phyloP scores from a whole-genome alignment of 2,113 vertebrate species.

The Melanocharis versteri region DNA sequence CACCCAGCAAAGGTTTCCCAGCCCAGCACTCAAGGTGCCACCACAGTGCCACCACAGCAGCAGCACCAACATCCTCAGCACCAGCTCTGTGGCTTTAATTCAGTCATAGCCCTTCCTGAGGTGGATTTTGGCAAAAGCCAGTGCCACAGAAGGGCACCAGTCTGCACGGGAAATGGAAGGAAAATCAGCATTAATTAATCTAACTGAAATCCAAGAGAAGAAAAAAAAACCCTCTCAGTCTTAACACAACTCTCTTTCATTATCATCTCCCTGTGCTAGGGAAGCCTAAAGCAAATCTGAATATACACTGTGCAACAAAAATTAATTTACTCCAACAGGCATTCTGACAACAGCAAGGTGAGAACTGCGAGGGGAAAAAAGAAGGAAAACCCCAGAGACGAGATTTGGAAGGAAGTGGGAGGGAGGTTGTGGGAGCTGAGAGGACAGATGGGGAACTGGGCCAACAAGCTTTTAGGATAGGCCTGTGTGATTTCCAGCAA shows the following conservation, averaged over 20 bases:
- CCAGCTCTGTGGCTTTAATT: neutral
- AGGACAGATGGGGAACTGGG: constrained; percentile 29
- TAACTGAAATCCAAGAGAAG: neutral
- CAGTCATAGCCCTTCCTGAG: neutral
- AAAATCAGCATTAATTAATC: neutral
- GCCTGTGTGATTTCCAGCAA: constrained; percentile 5
- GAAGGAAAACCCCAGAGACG: neutral
- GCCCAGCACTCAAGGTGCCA: neutral
- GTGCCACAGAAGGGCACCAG: neutral
- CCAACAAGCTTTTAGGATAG: neutral
- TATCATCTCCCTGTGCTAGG: neutral
- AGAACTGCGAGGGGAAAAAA: neutral
- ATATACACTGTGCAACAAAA: neutral
- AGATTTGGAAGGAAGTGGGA: neutral
- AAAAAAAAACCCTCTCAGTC: neutral
- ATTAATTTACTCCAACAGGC: neutral
- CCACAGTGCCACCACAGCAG: neutral
- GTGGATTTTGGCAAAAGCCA: neutral
- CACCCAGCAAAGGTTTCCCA: neutral
- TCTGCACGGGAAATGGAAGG: neutral
- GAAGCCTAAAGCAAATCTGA: neutral
- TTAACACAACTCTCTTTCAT: neutral
- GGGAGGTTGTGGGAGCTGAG: neutral
- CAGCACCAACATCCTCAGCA: neutral
- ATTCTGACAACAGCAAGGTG: neutral